phyloP scores from a whole-genome alignment of 1,140 invertebrate species.

The Ceratina australensis region DNA sequence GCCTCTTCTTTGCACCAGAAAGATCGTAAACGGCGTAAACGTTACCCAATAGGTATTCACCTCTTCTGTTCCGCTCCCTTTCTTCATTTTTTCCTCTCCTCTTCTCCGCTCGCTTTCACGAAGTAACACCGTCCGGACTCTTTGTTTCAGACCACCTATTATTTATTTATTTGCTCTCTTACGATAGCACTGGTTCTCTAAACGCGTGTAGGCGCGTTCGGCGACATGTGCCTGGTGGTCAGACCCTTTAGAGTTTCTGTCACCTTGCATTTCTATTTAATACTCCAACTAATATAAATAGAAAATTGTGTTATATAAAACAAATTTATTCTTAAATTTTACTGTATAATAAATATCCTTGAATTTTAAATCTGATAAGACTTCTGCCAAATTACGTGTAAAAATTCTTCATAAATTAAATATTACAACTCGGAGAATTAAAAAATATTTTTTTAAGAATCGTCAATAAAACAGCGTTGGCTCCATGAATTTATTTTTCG shows the following conservation, averaged over 20 bases:
- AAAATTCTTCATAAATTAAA: too few species aligned
- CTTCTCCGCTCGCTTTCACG: slow-evolving; percentile 19
- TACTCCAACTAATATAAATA: not conserved
- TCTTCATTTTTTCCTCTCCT: slow-evolving; percentile 10
- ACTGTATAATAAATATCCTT: too few species aligned
- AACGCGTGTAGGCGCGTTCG: slow-evolving; percentile 27
- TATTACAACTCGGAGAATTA: too few species aligned
- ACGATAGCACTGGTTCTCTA: slow-evolving; percentile 37
- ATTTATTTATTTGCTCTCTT: slow-evolving; percentile 45
- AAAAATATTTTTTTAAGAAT: too few species aligned
- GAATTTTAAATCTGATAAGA: too few species aligned
- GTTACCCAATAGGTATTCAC: slow-evolving; percentile 46
- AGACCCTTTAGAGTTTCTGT: slow-evolving; percentile 32
- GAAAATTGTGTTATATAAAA: too few species aligned
- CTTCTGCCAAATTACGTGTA: too few species aligned
- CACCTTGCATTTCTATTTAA: not conserved
- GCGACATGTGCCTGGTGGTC: slow-evolving; percentile 58
- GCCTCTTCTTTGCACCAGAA: slow-evolving; percentile 38
- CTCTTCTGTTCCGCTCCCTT: slow-evolving; percentile 11
- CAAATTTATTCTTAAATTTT: too few species aligned
- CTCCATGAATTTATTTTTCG: too few species aligned
- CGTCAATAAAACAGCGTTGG: not conserved
- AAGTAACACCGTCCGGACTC: slow-evolving; percentile 14
- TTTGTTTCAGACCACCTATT: slow-evolving; percentile 47
- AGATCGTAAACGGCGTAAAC: slow-evolving; percentile 58